Percentiles rank a stretch among this genome's conserved stretches.
Conservation (phyloP, 2,113 vertebrate genomes). For the Delphinapterus leucas region DNA sequence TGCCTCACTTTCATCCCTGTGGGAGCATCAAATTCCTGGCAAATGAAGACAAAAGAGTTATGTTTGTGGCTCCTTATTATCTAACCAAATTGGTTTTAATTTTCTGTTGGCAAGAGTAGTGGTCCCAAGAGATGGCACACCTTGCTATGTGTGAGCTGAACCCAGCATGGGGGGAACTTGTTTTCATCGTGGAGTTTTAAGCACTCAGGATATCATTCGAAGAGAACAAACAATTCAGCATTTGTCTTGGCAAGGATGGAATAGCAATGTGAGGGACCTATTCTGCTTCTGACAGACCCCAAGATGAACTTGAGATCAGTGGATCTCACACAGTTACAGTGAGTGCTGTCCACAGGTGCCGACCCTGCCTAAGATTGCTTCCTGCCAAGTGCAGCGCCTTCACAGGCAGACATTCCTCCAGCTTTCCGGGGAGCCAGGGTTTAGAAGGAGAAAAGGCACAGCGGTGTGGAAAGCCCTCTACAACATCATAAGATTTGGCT, state of each 20-base stretch:
- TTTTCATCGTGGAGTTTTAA: conserved; percentile 58
- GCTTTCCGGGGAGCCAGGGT: not conserved
- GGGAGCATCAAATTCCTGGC: conserved; percentile 74
- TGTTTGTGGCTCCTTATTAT: conserved; percentile 73
- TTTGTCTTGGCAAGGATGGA: not conserved
- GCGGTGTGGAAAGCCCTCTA: not conserved
- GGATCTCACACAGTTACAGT: not conserved
- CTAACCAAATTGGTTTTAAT: conserved; percentile 80
- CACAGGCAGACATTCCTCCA: not conserved
- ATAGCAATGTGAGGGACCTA: not conserved
- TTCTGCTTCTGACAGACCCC: not conserved
- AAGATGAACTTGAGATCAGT: not conserved
- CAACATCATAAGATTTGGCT: not conserved
- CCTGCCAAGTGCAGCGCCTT: not conserved
- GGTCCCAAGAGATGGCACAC: conserved; percentile 70
- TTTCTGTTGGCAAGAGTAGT: conserved; percentile 77
- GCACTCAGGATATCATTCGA: not conserved
- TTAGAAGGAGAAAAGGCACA: not conserved
- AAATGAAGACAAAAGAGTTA: conserved; percentile 77
- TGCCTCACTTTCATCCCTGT: conserved; percentile 68
- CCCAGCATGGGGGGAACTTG: conserved; percentile 56
- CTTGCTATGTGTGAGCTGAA: conserved; percentile 74
- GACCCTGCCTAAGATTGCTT: not conserved
- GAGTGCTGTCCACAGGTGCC: not conserved
- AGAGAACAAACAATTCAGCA: conserved; percentile 15